Conservation (phyloP, 2,113 vertebrate genomes). For the Lycocorax pyrrhopterus region DNA sequence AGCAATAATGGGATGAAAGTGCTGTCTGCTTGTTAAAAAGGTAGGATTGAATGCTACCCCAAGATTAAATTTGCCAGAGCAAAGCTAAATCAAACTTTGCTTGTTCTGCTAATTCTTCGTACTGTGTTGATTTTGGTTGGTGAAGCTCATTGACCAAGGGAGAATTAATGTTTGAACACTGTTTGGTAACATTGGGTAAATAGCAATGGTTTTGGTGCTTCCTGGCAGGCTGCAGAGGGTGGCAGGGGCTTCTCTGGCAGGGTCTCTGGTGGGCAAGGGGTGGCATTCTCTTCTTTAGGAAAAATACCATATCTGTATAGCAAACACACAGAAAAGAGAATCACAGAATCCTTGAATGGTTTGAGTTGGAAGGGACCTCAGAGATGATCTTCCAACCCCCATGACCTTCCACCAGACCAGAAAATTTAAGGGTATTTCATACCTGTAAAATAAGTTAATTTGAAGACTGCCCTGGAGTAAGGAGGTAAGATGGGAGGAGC, state of each 20-base stretch:
- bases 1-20: neutral
- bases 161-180: neutral
- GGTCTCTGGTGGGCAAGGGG: rapidly evolving
- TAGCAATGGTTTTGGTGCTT: neutral
- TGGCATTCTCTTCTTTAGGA: neutral
- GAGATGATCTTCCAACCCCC: neutral
- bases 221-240: neutral
- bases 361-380: neutral
- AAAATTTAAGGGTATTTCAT: neutral
- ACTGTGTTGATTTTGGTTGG: neutral
- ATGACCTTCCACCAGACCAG: neutral
- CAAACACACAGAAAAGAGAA: neutral
- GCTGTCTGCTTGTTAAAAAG: neutral
- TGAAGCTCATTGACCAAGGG: neutral
- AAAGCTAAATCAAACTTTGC: neutral
- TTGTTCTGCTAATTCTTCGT: neutral
- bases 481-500: neutral
- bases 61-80: neutral
- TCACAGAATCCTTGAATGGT: neutral
- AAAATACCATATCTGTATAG: neutral
- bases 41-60: neutral
- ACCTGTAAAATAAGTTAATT: neutral
- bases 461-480: neutral
- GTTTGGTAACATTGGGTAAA: rapidly evolving
- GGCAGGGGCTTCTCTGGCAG: neutral